phyloP scores from a whole-genome alignment of 2,888 invertebrate genomes.

The Drosophila vallismaia region DNA sequence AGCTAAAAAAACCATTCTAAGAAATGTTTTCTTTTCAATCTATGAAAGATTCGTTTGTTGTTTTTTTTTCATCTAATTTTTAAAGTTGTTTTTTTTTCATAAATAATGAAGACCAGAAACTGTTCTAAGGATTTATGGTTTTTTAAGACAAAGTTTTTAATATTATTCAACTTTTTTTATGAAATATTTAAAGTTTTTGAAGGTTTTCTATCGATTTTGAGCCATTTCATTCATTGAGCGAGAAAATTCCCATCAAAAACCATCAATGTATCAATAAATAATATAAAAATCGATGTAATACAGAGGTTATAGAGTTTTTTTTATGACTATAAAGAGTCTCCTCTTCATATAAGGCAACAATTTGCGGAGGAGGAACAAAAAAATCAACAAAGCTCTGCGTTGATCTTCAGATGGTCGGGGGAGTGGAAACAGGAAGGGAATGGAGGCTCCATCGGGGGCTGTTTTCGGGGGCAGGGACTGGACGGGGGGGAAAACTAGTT shows the following conservation, averaged over 20 bases:
- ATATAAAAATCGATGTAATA: conserved; percentile 6
- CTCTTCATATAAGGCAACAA: conserved; percentile 24
- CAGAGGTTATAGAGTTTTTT: not conserved
- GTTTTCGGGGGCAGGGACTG: not conserved
- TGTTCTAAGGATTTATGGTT: not conserved
- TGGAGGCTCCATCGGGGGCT: conserved; percentile 7
- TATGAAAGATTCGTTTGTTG: too few relatives aligned
- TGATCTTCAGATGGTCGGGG: conserved; percentile 19
- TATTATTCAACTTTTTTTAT: too few relatives aligned
- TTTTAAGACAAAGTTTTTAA: too few relatives aligned
- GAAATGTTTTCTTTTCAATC: too few relatives aligned
- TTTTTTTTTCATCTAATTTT: too few relatives aligned
- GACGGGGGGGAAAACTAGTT: conserved; percentile 51
- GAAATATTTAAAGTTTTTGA: too few relatives aligned
- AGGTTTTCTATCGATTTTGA: too few relatives aligned
- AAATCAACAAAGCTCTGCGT: conserved; percentile 27
- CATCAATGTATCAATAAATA: conserved; percentile 4
- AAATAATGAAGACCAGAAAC: not conserved
- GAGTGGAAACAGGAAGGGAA: conserved; percentile 2
- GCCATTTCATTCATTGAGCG: too few relatives aligned
- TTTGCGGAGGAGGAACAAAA: conserved; percentile 46
- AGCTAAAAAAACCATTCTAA: too few relatives aligned
- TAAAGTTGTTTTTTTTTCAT: not conserved
- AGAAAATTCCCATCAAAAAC: too few relatives aligned
- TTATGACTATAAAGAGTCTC: too few relatives aligned